Evolutionary conservation across 2,113 vertebrate genomes (phyloP).

Genomic region (Sakesphorus luctuosus): DNA sequence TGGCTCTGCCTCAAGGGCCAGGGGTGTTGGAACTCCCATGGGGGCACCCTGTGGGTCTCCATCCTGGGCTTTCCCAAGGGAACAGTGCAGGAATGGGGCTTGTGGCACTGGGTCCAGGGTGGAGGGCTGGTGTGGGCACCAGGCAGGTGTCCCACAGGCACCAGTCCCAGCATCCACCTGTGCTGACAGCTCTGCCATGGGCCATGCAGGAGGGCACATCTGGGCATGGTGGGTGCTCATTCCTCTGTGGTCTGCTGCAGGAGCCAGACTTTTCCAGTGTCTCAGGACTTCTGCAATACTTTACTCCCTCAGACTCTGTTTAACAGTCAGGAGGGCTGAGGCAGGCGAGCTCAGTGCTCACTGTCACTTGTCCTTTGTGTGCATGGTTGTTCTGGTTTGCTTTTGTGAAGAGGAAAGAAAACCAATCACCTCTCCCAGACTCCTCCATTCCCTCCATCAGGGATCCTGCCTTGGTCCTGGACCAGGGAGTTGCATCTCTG

Average conservation of each 20-base stretch:
- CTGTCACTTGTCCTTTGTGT: neutral
- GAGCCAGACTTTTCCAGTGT: neutral
- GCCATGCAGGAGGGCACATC: fast-evolving
- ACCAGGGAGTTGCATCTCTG: neutral
- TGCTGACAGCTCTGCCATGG: neutral
- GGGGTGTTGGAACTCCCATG: neutral
- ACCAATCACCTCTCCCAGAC: fast-evolving
- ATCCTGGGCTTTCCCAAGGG: neutral
- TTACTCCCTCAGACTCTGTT: neutral
- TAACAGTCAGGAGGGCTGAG: neutral
- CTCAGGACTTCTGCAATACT: neutral
- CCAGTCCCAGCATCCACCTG: neutral
- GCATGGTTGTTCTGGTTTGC: neutral
- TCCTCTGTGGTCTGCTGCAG: fast-evolving
- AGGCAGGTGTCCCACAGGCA: neutral
- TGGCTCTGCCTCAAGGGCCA: neutral
- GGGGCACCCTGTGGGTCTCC: neutral
- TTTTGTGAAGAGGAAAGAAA: neutral
- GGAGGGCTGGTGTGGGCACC: neutral
- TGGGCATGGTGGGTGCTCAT: fast-evolving
- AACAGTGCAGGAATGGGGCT: neutral
- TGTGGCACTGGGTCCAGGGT: fast-evolving
- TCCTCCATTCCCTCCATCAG: neutral
- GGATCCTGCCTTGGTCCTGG: fast-evolving
- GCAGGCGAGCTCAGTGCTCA: fast-evolving